A percentile compares a stretch with the other conserved stretches of the same genome.
Conservation (phyloP, 2,113 vertebrate species). For the Rynchops niger region DNA sequence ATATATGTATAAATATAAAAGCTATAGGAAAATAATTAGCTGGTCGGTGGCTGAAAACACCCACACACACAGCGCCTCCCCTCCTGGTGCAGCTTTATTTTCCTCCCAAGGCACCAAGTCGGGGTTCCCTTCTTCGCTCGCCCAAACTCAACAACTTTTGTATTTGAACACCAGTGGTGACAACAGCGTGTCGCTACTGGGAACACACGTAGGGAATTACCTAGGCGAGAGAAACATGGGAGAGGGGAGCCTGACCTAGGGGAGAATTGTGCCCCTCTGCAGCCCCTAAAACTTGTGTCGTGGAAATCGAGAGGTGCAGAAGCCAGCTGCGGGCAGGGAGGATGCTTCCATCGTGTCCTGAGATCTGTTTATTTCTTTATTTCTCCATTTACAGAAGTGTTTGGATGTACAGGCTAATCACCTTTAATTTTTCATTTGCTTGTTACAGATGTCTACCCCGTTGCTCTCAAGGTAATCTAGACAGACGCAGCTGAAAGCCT, state of each 20-base stretch:
- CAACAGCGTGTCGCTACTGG: background rate
- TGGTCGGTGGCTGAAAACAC: background rate
- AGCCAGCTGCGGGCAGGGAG: background rate
- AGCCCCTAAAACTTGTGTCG: background rate
- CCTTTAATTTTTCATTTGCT: conserved; percentile 89
- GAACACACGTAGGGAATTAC: background rate
- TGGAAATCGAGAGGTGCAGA: background rate
- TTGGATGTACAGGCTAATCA: conserved; percentile 74
- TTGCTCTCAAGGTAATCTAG: conserved; percentile 88
- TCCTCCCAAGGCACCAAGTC: background rate
- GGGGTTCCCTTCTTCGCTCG: background rate
- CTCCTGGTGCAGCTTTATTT: background rate
- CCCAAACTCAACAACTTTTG: background rate
- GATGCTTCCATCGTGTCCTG: conserved; percentile 23
- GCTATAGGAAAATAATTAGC: background rate
- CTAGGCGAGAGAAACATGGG: background rate
- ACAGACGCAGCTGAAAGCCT: conserved; percentile 87
- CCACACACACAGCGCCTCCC: background rate
- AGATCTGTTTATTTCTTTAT: conserved; percentile 53
- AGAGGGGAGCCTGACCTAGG: background rate
- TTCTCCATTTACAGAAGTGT: conserved; percentile 67
- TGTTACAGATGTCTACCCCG: conserved; percentile 84
- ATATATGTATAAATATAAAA: background rate
- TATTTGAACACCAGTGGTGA: background rate
- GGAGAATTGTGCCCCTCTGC: background rate